phyloP scores from a whole-genome alignment of 2,113 vertebrate species.

The Rana temporaria region DNA sequence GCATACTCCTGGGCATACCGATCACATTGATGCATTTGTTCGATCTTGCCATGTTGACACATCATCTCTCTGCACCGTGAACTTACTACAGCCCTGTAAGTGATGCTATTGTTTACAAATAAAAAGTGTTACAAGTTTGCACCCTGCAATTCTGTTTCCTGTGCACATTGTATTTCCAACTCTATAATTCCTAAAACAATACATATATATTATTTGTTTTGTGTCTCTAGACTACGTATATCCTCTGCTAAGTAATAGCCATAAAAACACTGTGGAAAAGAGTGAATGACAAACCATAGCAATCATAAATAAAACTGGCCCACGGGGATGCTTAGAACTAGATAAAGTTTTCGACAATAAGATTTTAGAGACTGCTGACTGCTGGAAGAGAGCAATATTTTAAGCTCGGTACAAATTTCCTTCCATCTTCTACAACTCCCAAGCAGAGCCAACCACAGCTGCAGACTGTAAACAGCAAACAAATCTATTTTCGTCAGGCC shows the following conservation, averaged over 20 bases:
- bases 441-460: slow-evolving; percentile 88
- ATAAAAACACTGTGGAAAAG: slow-evolving; percentile 64
- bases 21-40: no score
- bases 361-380: slow-evolving; percentile 86
- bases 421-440: slow-evolving; percentile 88
- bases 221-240: slow-evolving; percentile 22
- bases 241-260: slow-evolving; percentile 58
- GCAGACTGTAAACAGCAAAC: slow-evolving; percentile 90
- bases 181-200: no score
- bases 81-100: no score
- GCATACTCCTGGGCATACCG: no score
- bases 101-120: no score
- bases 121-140: no score
- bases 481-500: slow-evolving; percentile 85
- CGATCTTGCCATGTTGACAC: no score
- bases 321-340: slow-evolving; percentile 79
- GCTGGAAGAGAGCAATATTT: slow-evolving; percentile 83
- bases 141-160: no score
- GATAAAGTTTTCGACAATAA: slow-evolving; percentile 87
- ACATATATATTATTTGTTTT: background rate
- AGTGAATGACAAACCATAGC: slow-evolving; percentile 75
- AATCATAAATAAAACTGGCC: slow-evolving; percentile 83
- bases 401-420: slow-evolving; percentile 84
- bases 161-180: no score
- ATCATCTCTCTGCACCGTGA: no score